Evolutionary conservation across 2,888 invertebrate species (phyloP), one percentile per base, ranked within the genome.

Genomic region (Orchesellides sinensis): DNA sequence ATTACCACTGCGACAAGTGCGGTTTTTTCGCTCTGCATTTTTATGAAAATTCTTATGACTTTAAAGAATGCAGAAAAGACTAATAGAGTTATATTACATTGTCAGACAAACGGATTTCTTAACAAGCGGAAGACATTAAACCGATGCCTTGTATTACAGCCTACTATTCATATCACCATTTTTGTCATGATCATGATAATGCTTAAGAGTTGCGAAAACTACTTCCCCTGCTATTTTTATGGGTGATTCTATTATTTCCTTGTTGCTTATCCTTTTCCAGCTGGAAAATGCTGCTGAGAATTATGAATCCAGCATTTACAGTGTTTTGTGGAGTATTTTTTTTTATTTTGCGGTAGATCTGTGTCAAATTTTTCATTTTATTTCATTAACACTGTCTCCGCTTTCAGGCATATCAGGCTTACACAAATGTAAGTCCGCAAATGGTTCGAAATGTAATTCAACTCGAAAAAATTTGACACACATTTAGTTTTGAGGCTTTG

Each of bases 131-230:
- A 25, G 63, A 73, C 61, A 21, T 61, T 73, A 61, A 73, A 73
- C 73, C 25, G 61, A 73, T 73, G 70, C 45, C 45, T 23, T 45
- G 73, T 21, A 73, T 59, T 61, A 47, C 73, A 23, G 29, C 29
- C 49, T 21, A 27, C 61, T 47, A 47, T 73, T 17, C 59, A 73
- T 70, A 68, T 68, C 65, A 65, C n/a, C n/a, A n/a, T n/a, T n/a
- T n/a, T n/a, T n/a, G n/a, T n/a, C n/a, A n/a, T n/a, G n/a, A n/a
- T 65, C 65, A 65, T 65, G 45, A 65, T 40, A 65, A 61, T 23
- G 14, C 32, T 61, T 29, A 12, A 14, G 32, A 6, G n/a, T 17
- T 61, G 32, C 61, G 61, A 32, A 35, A 65, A 65, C 2, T 23
- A 14, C 23, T 45, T 65, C 17, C 25, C 40, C 40, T 45, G 65